Base-by-base conservation (phyloP, 2,888 invertebrate species). In the Arenicola marina region DNA sequence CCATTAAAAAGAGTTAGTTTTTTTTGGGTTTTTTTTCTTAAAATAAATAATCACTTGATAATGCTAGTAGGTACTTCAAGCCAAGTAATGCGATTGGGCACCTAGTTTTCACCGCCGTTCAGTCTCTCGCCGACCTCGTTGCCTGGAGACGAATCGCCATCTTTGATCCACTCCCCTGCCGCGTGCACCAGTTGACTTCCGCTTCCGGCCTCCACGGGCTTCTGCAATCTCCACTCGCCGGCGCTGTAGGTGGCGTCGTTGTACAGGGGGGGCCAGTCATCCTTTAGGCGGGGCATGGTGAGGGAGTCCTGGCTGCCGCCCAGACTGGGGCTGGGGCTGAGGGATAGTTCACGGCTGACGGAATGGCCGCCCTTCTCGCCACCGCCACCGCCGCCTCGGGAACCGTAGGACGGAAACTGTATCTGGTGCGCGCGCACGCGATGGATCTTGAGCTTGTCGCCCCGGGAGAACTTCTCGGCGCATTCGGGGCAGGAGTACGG, bases 401-500 rank as follows among this genome's bases (percentile, higher is more conserved):
- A 21, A 7, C 18, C 18, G n/a, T n/a, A 11, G 7, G 48, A 7
- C 18, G 48, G 48, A 24, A 48, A 48, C 26, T 11, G 7, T 24
- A 24, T 48, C 26, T 48, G 48, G 26, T 48, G 48, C 18, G 48
- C 48, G 7, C 48, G 15, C 48, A 48, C 60, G 24, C 67, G 62
- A 34, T 72, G 72, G 31, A 71, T 66, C 61, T 72, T 72, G 32
- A 72, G 67, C 53, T 72, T 72, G 66, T 72, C 72, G 2, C 72
- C 72, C 4, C 72, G 67, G 15, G 72, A 67, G 44, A 72, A 72
- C 58, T 66, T 68, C 62, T 69, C 68, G 4, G 57, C 65, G 46
- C 72, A 72, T 34, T 70, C 62, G 0, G 65, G 65, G 45, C 72
- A 72, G 2, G 60, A 38, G 43, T 70, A 63, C n/a, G 81, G 80